Percentiles rank a stretch among this genome's conserved stretches.
phyloP scores from a whole-genome alignment of 2,888 invertebrate species.

The Drosophila yooni region DNA sequence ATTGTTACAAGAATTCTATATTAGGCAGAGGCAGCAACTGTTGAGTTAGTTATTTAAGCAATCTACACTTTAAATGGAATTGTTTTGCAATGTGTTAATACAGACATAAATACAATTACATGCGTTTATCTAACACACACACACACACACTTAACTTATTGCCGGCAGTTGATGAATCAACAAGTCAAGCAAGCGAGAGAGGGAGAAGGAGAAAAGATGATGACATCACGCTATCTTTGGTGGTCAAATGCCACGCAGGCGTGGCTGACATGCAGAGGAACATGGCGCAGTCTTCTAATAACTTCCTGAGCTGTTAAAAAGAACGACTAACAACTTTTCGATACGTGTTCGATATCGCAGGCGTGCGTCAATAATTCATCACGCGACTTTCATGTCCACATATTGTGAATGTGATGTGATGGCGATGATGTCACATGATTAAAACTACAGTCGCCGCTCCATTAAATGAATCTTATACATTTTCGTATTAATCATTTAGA shows the following conservation, averaged over 20 bases:
- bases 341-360: constrained; percentile 13
- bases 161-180: constrained; percentile 58
- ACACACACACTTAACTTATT: constrained; percentile 10
- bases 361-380: constrained; percentile 46
- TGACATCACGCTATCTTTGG: constrained; percentile 47
- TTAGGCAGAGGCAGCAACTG: constrained; percentile 37
- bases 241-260: constrained; percentile 50
- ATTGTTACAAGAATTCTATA: constrained; percentile 41
- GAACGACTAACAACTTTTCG: constrained; percentile 7
- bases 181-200: constrained; percentile 29
- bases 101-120: constrained; percentile 10
- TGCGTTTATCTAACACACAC: constrained; percentile 34
- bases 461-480: not conserved
- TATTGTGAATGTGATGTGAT: constrained; percentile 15
- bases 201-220: constrained; percentile 23
- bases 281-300: constrained; percentile 5
- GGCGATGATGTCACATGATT: constrained; percentile 72
- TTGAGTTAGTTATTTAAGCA: constrained; percentile 13
- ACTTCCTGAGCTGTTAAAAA: constrained; percentile 31
- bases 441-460: constrained; percentile 31
- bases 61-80: constrained; percentile 42
- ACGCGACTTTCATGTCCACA: constrained; percentile 31
- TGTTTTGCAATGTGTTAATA: constrained; percentile 27
- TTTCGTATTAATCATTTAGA: not conserved
- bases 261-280: constrained; percentile 40